Conservation (phyloP, 1,140 invertebrate genomes). For the Procambarus clarkii region DNA sequence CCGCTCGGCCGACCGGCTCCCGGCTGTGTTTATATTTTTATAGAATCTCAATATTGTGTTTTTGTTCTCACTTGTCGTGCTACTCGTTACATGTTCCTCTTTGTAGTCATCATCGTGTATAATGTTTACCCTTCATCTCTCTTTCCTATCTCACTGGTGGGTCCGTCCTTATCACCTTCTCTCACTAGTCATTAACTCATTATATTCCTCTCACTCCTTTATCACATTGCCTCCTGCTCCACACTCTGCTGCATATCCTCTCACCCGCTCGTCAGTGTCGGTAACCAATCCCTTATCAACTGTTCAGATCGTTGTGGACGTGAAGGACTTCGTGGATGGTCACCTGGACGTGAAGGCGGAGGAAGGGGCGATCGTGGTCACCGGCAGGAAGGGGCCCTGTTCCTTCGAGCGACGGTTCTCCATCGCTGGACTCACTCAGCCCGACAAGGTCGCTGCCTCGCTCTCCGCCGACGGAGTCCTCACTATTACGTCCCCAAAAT, state of each 20-base stretch:
- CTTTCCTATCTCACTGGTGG: no score
- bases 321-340: constrained; percentile 68
- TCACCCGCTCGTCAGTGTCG: no score
- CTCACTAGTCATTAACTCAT: no score
- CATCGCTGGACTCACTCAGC: constrained; percentile 44
- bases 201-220: background rate
- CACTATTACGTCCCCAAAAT: constrained; percentile 64
- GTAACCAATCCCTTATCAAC: background rate
- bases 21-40: no score
- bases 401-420: constrained; percentile 67
- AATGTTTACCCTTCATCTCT: no score
- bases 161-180: no score
- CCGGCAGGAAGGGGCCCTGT: constrained; percentile 50
- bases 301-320: constrained; percentile 65
- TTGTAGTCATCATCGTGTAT: no score
- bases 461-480: constrained; percentile 68
- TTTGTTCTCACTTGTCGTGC: no score
- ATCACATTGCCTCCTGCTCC: background rate
- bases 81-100: no score
- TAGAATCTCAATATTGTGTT: no score
- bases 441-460: constrained; percentile 56
- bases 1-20: no score
- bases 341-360: constrained; percentile 68
- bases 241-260: no score
- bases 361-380: constrained; percentile 56